Evolutionary conservation across 2,113 vertebrate genomes (phyloP).

Genomic region (Chloroceryle aenea): DNA sequence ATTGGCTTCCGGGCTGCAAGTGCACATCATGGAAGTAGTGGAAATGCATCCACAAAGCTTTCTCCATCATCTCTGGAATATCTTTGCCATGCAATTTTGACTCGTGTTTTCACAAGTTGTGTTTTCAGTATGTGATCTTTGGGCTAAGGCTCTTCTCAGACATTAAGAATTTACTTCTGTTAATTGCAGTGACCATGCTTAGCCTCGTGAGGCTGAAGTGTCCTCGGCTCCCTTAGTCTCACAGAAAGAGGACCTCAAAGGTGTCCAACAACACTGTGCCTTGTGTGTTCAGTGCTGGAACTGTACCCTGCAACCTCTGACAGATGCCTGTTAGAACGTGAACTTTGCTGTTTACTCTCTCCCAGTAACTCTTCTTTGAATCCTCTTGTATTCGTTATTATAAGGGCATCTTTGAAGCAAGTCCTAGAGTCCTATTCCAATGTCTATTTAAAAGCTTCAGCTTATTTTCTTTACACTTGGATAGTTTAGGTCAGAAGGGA

Average conservation of each 20-base stretch:
- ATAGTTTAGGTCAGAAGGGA: background rate
- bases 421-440: background rate
- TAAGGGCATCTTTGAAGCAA: background rate
- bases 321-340: background rate
- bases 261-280: background rate
- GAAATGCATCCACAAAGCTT: background rate
- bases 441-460: background rate
- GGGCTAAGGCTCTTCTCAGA: background rate
- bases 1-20: background rate
- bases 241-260: background rate
- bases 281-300: background rate
- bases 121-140: background rate
- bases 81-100: background rate
- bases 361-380: background rate
- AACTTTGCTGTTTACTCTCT: background rate
- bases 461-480: background rate
- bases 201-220: background rate
- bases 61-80: background rate
- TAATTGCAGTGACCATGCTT: background rate
- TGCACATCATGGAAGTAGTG: background rate
- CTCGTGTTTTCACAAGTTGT: too few species aligned
- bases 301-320: background rate
- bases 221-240: background rate
- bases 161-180: background rate
- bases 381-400: background rate